These are phyloP conservation scores for Leptinotarsa defecta DNA, from an alignment of 1,140 invertebrate genomes.

Conservation along the genomic window DNA sequence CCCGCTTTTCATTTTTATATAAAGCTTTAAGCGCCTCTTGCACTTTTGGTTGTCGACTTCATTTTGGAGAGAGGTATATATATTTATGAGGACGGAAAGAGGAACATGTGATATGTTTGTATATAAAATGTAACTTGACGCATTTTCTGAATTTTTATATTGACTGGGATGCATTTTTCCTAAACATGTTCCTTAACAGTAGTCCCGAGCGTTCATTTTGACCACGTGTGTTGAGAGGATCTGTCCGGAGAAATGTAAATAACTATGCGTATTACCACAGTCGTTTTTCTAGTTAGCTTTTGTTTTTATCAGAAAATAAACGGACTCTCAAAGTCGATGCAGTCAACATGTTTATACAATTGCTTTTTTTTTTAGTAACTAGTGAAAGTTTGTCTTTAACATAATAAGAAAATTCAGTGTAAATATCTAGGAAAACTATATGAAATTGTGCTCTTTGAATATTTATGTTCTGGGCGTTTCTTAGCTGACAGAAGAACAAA, in stretches of 20 bases:
- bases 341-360: conserved; percentile 1
- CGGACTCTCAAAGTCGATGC: neutral
- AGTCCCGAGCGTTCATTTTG: conserved; percentile 19
- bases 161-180: conserved; percentile 46
- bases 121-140: conserved; percentile 43
- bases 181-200: conserved; percentile 36
- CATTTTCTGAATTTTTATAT: conserved; percentile 51
- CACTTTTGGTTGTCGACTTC: conserved; percentile 19
- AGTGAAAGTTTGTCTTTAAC: conserved; percentile 41
- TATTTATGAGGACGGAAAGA: conserved; percentile 18
- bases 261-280: conserved; percentile 16
- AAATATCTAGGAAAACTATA: conserved; percentile 44
- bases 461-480: neutral
- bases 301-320: conserved; percentile 4
- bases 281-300: conserved; percentile 12
- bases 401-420: conserved; percentile 42
- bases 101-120: conserved; percentile 53
- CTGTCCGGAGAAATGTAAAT: conserved; percentile 10
- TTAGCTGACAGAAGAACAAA: neutral
- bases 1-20: neutral
- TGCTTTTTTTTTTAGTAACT: conserved; percentile 10
- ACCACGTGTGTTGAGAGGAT: conserved; percentile 15
- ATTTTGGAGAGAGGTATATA: conserved; percentile 16
- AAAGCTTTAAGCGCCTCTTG: conserved; percentile 16
- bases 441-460: conserved; percentile 38